Base-by-base conservation (phyloP, 2,888 invertebrate genomes). In the Drosophila hamatofila region DNA sequence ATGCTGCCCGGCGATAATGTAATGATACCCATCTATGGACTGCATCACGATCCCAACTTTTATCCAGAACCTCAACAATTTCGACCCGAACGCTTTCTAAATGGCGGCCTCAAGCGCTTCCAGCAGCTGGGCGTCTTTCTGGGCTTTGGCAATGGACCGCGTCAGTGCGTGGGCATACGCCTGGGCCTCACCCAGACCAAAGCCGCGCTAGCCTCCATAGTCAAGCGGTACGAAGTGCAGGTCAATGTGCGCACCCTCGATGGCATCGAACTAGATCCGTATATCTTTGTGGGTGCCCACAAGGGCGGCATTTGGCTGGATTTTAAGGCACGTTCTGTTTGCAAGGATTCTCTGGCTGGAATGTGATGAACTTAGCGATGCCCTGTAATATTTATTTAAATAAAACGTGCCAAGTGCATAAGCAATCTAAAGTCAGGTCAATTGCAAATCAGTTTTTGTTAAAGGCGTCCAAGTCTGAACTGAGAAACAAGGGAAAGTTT, bases 81-180 rank as follows among this genome's bases (percentile, higher is more conserved):
- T 63, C 78, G 84, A 9, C 93, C 93, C 0, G 92, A 93, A 49
- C 87, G 92, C n/a, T 93, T 92, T 66, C 73, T 87, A 25, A 85
- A 92, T 64, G 91, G 90, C n/a, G 91, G 91, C 4, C 55, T 81
- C 0, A 92, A 91, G 68, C 77, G 81, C 3, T 90, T 81, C 62
- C 86, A 86, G n/a, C 90, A 92, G 55, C 72, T 89, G 80, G 93
- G 92, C 51, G 87, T 87, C 2, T 93, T 91, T 66, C 68, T 91
- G 16, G 91, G 91, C 41, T 93, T 93, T 55, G 92, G 93, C n/a
- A 91, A 92, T 77, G 93, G 93, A 3, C 93, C 92, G 1, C 81
- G 93, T 16, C 90, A 88, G 23, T 93, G 92, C 66, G 88, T 92
- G 55, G 93, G 91, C 12, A 91, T 91, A 68, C 89, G 85, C 1